phyloP scores from a whole-genome alignment of 2,888 invertebrate species.

The Brachyopa scutellaris region DNA sequence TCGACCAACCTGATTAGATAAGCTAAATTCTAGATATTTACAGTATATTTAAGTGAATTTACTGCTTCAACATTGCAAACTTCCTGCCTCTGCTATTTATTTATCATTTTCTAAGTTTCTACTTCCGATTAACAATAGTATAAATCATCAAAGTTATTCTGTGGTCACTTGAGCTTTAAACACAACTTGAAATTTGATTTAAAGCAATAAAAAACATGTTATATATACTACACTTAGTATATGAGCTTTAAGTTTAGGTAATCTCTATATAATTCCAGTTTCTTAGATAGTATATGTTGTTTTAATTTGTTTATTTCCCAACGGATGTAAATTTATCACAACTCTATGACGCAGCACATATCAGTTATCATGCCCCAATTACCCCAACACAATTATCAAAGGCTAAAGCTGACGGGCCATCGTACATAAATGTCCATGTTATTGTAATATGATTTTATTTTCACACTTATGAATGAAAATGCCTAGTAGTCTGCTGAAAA shows the following conservation, averaged over 20 bases:
- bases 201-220: background rate
- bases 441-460: background rate
- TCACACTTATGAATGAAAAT: constrained; percentile 8
- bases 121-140: constrained; percentile 32
- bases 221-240: background rate
- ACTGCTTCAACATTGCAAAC: constrained; percentile 31
- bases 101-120: constrained; percentile 36
- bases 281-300: background rate
- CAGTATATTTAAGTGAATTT: background rate
- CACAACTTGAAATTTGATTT: background rate
- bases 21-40: constrained; percentile 2
- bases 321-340: constrained; percentile 54
- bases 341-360: constrained; percentile 18
- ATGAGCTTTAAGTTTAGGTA: background rate
- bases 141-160: background rate
- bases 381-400: constrained; percentile 33
- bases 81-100: constrained; percentile 29
- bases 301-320: background rate
- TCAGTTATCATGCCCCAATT: constrained; percentile 46
- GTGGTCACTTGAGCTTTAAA: background rate
- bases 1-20: background rate
- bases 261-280: background rate
- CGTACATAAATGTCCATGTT: background rate
- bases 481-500: background rate
- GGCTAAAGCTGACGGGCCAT: constrained; percentile 12